Base-by-base conservation (phyloP, 2,113 vertebrate genomes). In the Ochotona curzoniae region DNA sequence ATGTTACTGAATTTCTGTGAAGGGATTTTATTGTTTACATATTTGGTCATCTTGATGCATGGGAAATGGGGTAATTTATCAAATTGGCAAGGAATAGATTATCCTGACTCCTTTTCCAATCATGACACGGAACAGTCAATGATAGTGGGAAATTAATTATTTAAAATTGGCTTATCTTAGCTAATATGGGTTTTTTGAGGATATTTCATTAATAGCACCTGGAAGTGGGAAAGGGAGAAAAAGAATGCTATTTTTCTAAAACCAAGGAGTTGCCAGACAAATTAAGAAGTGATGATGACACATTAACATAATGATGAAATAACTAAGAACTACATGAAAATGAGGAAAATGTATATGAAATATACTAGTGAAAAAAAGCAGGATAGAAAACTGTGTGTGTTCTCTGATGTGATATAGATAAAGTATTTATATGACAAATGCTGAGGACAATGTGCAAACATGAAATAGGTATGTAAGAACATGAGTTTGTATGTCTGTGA, bases 61-160 rank as follows among this genome's bases (percentile, higher is more conserved):
- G 90, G 61, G n/a, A 78, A 94, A 76, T 47, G 28, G 76, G 21
- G 8, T 26, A 73, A 9, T 69, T 88, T 84, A 78, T 89, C 69
- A 93, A 91, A 93, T 79, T 80, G 81, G 30, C 57, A 87, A 74
- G 73, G 73, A 85, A 76, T 25, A 91, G 80, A 60, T 91, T 81
- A 54, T 38, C 35, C 7, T 86, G 47, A 93, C 89, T 91, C 21
- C 5, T 87, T 85, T 47, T 47, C 38, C 64, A 63, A 79, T 90
- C 69, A 88, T 92, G 51, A 35, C 17, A 30, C 3, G 32, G 89
- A 82, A 30, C 49, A 67, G 35, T 66, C 25, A 90, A 85, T 90
- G 57, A 44, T 61, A 80, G 18, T 78, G 18, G 64, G 74, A 86
- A 49, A 85, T 21, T 23, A 69, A 63, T 64, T 30, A 35, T 81